Percentiles rank a stretch among this genome's conserved stretches.
Evolutionary conservation across 2,888 invertebrate species (phyloP).

Genomic region (Ypsolopha sequella): DNA sequence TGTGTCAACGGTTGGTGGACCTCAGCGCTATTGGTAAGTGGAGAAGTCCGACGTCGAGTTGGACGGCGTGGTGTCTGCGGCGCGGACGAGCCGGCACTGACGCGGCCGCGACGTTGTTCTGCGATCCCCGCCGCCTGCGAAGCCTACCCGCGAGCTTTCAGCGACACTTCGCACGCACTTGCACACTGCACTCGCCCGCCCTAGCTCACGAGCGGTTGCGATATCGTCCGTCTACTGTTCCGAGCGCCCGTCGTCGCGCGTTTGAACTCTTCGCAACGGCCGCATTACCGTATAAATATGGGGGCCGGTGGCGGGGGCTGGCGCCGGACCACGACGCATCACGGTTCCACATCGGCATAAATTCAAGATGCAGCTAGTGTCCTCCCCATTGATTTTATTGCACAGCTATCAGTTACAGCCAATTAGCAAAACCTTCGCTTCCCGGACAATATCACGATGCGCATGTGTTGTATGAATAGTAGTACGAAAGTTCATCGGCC

Average conservation of each 20-base stretch:
- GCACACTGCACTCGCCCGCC: conserved; percentile 69
- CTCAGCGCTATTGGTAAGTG: background rate
- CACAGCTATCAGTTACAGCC: conserved; percentile 57
- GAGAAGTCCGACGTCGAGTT: conserved; percentile 11
- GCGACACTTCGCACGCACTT: conserved; percentile 58
- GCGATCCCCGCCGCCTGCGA: conserved; percentile 34
- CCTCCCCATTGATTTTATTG: conserved; percentile 65
- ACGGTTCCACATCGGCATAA: conserved; percentile 62
- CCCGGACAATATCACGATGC: conserved; percentile 34
- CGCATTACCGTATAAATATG: conserved; percentile 69
- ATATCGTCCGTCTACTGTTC: conserved; percentile 63
- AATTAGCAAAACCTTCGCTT: conserved; percentile 57
- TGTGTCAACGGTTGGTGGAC: background rate
- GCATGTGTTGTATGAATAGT: conserved; percentile 35
- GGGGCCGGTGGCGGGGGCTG: conserved; percentile 65
- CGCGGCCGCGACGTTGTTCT: conserved; percentile 42
- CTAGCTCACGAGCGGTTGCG: conserved; percentile 53
- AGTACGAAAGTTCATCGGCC: conserved; percentile 19
- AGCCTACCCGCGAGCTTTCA: conserved; percentile 68
- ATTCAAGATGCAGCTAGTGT: conserved; percentile 65
- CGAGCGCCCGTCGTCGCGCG: conserved; percentile 64
- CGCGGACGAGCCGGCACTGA: conserved; percentile 71
- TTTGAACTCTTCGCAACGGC: conserved; percentile 66
- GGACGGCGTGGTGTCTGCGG: conserved; percentile 53
- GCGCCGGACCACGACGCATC: conserved; percentile 59